A percentile compares a stretch with the other conserved stretches of the same genome.
Evolutionary conservation across 2,797 vertebrate genomes (phyloP).

Genomic region (Muscicapa comitata): DNA sequence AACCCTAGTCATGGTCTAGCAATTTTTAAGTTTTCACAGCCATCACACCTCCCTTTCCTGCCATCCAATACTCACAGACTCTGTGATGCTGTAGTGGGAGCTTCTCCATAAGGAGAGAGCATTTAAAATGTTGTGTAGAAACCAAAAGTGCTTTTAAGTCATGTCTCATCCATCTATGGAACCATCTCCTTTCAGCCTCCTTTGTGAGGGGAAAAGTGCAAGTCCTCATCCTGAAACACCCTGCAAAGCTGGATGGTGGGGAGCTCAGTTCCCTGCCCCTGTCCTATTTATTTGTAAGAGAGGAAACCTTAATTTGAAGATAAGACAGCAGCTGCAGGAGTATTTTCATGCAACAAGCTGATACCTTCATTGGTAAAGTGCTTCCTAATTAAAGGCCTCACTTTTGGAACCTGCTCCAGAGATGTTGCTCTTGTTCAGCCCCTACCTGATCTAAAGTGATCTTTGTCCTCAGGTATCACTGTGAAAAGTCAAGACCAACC

Average conservation of each 20-base stretch:
- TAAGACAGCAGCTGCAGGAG: not conserved
- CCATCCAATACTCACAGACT: not conserved
- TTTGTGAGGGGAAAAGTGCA: not conserved
- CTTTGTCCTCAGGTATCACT: not conserved
- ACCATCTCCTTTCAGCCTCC: not conserved
- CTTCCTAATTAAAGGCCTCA: not conserved
- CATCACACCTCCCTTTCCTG: not conserved
- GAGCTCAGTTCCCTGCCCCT: not conserved
- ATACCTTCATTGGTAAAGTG: not conserved
- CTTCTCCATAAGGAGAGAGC: not conserved
- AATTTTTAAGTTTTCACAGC: not conserved
- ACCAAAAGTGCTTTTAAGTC: not conserved
- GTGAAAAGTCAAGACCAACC: not conserved
- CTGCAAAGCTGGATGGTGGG: not conserved
- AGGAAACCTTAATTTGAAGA: not conserved
- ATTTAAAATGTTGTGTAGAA: not conserved
- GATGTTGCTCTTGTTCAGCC: not conserved
- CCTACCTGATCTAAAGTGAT: not conserved
- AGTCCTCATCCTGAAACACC: not conserved
- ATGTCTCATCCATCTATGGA: not conserved
- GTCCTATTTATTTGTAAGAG: not conserved
- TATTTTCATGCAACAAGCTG: not conserved
- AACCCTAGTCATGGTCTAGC: not conserved
- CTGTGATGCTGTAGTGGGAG: not conserved
- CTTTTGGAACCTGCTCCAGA: not conserved